Base-by-base conservation (phyloP, 2,888 invertebrate species). In the Drosophila pegasa region DNA sequence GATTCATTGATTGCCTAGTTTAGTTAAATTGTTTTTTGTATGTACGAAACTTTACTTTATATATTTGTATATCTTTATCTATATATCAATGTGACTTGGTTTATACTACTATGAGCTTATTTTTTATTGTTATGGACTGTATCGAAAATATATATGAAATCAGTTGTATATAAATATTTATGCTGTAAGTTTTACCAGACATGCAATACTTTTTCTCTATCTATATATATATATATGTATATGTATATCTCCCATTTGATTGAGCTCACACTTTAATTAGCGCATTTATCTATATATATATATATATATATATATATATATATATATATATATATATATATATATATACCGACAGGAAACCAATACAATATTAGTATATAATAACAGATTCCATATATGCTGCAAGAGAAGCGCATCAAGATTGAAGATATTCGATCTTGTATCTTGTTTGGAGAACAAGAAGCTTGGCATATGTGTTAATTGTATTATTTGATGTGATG, bases 401-500 rank as follows among this genome's bases (percentile, higher is more conserved):
- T 63, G 71, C 55, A 57, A 22, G 38, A 27, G 72, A 60, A 43
- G 56, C 57, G 31, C 38, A 40, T 41, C 41, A 73, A 60, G 67
- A 58, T 73, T 14, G 25, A n/a, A 10, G 10, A 59, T 25, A 8
- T 22, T 41, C 5, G 18, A 40, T 73, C 68, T 68, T 73, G 43
- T 35, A 52, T 73, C 73, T 78, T 73, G 68, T 33, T 66, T 60
- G 33, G 45, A 47, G 45, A 78, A 56, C 45, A 73, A 63, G 63
- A 41, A 56, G 75, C 68, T 63, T 61, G 45, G 77, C 63, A 50
- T 51, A 75, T 79, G 60, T 88, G 75, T 80, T 74, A 83, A 88
- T 83, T 83, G 83, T 83, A 83, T 83, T 83, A 83, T 83, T 80
- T 86, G 75, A 83, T 83, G 83, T 83, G 83, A 83, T 83, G 77